These are phyloP conservation scores for Drosophila malerkotliana DNA, from an alignment of 1,140 invertebrate species.

Conservation along the genomic window DNA sequence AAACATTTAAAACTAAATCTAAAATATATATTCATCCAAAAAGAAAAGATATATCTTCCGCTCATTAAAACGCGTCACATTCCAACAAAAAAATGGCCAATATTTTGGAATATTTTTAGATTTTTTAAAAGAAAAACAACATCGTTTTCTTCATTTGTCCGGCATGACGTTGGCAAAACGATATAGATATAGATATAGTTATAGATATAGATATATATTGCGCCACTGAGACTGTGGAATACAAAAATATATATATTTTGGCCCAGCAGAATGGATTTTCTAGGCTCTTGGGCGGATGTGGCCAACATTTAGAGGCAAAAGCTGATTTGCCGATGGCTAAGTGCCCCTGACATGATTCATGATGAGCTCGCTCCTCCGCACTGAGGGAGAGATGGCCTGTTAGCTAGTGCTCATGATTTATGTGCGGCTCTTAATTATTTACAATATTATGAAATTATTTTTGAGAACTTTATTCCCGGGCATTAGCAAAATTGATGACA, in stretches of 20 bases:
- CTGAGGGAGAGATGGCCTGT: too few species aligned
- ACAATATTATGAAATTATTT: constrained; percentile 64
- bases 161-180: constrained; percentile 27
- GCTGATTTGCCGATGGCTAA: constrained; percentile 51
- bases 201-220: too few species aligned
- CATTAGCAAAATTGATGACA: constrained; percentile 59
- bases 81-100: constrained; percentile 2
- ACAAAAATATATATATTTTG: constrained; percentile 36
- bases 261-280: constrained; percentile 26
- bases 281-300: constrained; percentile 42
- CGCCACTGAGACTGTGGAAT: background rate
- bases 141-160: constrained; percentile 38
- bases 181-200: background rate
- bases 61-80: constrained; percentile 76
- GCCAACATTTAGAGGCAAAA: constrained; percentile 16
- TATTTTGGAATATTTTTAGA: constrained; percentile 30
- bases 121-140: constrained; percentile 21
- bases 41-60: constrained; percentile 48
- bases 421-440: constrained; percentile 67
- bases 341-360: constrained; percentile 79
- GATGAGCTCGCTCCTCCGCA: background rate
- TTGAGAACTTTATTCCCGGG: constrained; percentile 58
- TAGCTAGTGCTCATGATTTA: constrained; percentile 39
- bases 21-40: constrained; percentile 22
- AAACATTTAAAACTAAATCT: constrained; percentile 12